These are phyloP conservation scores for Casuarius casuarius DNA, from an alignment of 2,113 vertebrate genomes.

Conservation along the genomic window DNA sequence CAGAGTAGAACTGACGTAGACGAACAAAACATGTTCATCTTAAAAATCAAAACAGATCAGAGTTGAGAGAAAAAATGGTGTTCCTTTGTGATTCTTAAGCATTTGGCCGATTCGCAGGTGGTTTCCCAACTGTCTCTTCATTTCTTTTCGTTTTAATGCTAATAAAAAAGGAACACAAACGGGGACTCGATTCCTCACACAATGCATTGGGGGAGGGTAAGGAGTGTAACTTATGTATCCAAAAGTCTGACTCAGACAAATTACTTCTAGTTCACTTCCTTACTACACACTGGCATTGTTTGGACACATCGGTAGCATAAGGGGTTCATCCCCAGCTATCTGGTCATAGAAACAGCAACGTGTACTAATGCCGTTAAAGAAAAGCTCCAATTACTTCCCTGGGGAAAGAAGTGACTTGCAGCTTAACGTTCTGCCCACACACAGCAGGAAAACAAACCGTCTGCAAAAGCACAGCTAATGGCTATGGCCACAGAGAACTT, in stretches of 20 bases:
- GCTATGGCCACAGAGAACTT: background rate
- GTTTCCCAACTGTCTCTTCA: constrained; percentile 63
- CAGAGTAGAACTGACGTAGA: background rate
- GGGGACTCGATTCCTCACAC: constrained; percentile 43
- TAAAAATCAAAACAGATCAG: background rate
- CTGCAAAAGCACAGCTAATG: background rate
- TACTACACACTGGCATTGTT: constrained; percentile 78
- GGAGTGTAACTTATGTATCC: constrained; percentile 46
- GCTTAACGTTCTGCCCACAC: constrained; percentile 40
- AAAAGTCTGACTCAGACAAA: constrained; percentile 73
- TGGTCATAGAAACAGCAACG: constrained; percentile 37
- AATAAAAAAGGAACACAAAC: constrained; percentile 56
- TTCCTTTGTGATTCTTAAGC: constrained; percentile 40
- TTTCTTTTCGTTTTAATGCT: constrained; percentile 59
- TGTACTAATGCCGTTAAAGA: constrained; percentile 19
- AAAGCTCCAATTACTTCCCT: constrained; percentile 75
- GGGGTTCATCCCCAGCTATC: constrained; percentile 53
- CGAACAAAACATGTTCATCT: background rate
- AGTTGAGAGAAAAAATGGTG: background rate
- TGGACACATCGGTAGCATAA: constrained; percentile 64
- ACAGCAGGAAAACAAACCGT: constrained; percentile 59
- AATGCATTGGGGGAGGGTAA: constrained; percentile 61
- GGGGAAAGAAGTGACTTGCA: constrained; percentile 67
- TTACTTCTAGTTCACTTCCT: constrained; percentile 82
- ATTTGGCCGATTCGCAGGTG: constrained; percentile 21